phyloP scores from a whole-genome alignment of 2,888 invertebrate genomes.

The Dryomyza anilis region DNA sequence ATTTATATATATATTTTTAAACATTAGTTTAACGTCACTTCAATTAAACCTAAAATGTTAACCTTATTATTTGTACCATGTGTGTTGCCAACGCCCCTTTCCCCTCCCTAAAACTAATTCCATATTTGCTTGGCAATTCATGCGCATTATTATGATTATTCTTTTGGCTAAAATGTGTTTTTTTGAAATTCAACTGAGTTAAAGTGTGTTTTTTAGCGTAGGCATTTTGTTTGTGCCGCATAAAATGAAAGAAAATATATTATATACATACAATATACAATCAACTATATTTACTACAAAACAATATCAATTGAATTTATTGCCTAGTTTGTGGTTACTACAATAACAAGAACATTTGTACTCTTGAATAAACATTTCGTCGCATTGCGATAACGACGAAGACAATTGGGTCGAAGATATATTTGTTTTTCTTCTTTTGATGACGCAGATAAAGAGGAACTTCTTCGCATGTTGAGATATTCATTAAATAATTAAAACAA shows the following conservation, averaged over 20 bases:
- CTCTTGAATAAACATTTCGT: neutral
- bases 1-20: conserved; percentile 15
- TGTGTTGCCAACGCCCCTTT: neutral
- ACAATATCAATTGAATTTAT: neutral
- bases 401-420: too few species aligned
- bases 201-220: conserved; percentile 7
- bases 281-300: conserved; percentile 19
- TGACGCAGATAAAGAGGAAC: too few species aligned
- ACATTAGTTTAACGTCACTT: neutral
- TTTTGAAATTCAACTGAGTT: too few species aligned
- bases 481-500: too few species aligned
- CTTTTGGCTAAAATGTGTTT: neutral
- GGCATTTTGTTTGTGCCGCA: neutral
- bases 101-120: neutral
- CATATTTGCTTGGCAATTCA: conserved; percentile 7
- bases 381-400: neutral
- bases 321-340: neutral
- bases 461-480: too few species aligned
- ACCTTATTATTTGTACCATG: neutral
- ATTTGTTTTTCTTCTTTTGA: too few species aligned
- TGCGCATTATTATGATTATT: neutral
- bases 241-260: conserved; percentile 1
- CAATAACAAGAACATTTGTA: neutral
- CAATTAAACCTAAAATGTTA: neutral
- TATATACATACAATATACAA: conserved; percentile 10